These are phyloP conservation scores for Siniperca knerii DNA, from an alignment of 2,113 vertebrate species.

Conservation along the genomic window DNA sequence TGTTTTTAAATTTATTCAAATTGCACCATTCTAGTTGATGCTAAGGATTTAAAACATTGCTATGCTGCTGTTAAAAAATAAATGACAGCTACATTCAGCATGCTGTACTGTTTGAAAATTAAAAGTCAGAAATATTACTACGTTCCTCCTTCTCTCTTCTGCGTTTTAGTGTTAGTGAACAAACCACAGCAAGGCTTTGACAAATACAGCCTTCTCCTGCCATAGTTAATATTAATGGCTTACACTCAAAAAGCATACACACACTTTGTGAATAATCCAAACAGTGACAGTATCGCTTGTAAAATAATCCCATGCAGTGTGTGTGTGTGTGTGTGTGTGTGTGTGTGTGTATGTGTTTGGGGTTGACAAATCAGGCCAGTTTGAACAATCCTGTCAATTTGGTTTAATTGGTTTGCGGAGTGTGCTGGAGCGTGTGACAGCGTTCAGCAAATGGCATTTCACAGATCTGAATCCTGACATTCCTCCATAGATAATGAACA, in stretches of 20 bases:
- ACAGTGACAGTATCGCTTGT: conserved; percentile 35
- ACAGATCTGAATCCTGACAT: conserved; percentile 77
- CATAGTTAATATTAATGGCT: conserved; percentile 65
- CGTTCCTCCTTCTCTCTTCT: conserved; percentile 11
- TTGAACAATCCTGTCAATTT: conserved; percentile 78
- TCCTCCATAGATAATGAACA: conserved; percentile 74
- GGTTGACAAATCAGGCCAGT: conserved; percentile 65
- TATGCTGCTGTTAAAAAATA: not conserved
- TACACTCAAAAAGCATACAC: conserved; percentile 41
- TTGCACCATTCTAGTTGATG: conserved; percentile 38
- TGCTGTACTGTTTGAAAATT: not conserved
- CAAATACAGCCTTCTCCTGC: conserved; percentile 30
- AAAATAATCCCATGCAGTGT: conserved; percentile 38
- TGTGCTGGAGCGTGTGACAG: conserved; percentile 72
- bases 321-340: conserved; percentile 16
- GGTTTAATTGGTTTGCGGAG: conserved; percentile 79
- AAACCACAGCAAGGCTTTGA: conserved; percentile 44
- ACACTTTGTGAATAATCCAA: conserved; percentile 67
- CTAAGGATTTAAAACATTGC: conserved; percentile 13
- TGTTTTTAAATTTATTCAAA: conserved; percentile 43
- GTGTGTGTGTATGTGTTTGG: not conserved
- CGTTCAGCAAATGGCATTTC: conserved; percentile 64
- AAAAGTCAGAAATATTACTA: conserved; percentile 6
- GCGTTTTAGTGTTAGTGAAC: conserved; percentile 39
- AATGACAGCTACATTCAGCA: not conserved